Percentiles rank a stretch among this genome's conserved stretches.
These are phyloP conservation scores for Schizotus pectinicornis DNA, from an alignment of 2,888 invertebrate species.

Conservation along the genomic window DNA sequence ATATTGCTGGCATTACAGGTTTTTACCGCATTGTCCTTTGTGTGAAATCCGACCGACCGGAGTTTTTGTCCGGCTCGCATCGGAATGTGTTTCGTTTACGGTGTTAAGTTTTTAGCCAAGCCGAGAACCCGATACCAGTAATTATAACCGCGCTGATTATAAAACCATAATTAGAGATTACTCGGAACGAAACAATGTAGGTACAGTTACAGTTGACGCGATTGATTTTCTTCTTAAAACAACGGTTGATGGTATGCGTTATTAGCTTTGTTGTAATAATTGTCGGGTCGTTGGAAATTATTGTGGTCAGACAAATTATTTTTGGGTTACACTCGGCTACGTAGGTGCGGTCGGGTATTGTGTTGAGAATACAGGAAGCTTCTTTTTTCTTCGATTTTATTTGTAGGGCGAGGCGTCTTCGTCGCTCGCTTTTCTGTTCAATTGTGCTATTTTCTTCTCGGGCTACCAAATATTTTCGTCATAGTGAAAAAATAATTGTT, in stretches of 20 bases:
- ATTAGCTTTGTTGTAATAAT: background rate
- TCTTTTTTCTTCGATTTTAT: too few species aligned
- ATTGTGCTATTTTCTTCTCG: too few species aligned
- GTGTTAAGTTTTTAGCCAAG: constrained; percentile 47
- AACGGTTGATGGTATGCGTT: background rate
- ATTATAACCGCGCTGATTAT: constrained; percentile 35
- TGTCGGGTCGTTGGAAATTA: background rate
- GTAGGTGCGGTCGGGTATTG: too few species aligned
- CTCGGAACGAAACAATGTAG: constrained; percentile 15
- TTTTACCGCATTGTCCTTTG: constrained; percentile 55
- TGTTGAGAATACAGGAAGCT: too few species aligned
- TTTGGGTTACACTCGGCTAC: too few species aligned
- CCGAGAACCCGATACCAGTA: constrained; percentile 36
- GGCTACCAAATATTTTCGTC: constrained; percentile 16
- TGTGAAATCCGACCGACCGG: constrained; percentile 53
- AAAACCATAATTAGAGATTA: constrained; percentile 25
- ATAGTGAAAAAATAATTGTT: constrained; percentile 27
- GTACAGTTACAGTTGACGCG: background rate
- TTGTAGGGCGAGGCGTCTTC: background rate
- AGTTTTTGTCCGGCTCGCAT: constrained; percentile 50
- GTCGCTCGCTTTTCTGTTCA: background rate
- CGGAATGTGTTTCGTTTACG: constrained; percentile 51
- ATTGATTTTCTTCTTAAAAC: background rate
- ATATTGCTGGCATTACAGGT: constrained; percentile 56
- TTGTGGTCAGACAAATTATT: too few species aligned